Base-by-base conservation (phyloP, 2,113 vertebrate genomes). In the Aegithalos caudatus region DNA sequence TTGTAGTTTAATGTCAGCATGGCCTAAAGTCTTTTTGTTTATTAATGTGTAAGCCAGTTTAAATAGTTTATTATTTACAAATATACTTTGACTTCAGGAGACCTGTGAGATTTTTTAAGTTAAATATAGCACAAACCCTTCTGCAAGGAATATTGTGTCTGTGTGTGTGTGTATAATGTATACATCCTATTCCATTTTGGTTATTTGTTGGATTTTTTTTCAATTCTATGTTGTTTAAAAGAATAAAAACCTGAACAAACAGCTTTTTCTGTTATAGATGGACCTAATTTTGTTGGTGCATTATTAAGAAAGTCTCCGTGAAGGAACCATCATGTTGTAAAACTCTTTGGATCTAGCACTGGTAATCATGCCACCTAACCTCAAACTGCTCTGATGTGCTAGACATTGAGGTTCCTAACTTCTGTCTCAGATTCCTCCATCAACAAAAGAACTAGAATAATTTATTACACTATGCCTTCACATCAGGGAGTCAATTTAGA, bases 1-100 rank as follows among this genome's bases (percentile, higher is more conserved):
- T 97, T 92, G 96, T 96, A 88, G 96, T 95, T 98, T 96, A 94
- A 90, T 94, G 79, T 73, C 92, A 97, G 60, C 60, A 65, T 86
- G 92, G 94, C 94, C 91, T 81, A 37, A 81, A 87, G 87, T 48
- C 45, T 91, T 96, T 48, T 28, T 77, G 54, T 86, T 80, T 87
- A 79, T 80, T 79, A 93, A 86, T 66, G 9, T 50, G 38, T 42
- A 73, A 67, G 20, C 9, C 44, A 62, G 62, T 90, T 93, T 48
- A 86, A 51, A 62, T 58, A 74, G 78, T 65, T 89, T 90, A 47
- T 72, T 73, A 88, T 78, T 84, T 77, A 44, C 35, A 84, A 82
- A 70, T 86, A 71, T 67, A 76, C 50, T 81, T 94, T 60, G 82
- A 45, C 48, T 95, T 79, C 61, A 58, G 72, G 71, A 81, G 62